Conservation (phyloP, 2,113 vertebrate species). For the Leuciscus idus region DNA sequence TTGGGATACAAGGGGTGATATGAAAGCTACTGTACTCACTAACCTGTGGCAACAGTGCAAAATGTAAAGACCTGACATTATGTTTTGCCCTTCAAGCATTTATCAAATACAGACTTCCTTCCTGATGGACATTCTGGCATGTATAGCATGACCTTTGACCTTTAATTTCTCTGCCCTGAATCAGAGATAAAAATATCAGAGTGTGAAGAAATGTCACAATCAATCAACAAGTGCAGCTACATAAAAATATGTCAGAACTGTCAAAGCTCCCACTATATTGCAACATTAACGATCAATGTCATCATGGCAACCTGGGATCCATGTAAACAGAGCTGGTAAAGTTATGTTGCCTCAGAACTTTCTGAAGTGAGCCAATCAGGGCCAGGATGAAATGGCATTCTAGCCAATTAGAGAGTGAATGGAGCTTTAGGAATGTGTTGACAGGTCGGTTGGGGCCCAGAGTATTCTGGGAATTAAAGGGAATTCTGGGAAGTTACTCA, state of each 20-base stretch:
- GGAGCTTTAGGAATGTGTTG: constrained; percentile 30
- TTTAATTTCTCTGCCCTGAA: not conserved
- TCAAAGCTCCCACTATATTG: not conserved
- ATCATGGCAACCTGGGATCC: not conserved
- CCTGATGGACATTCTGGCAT: not conserved
- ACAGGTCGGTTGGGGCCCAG: not conserved
- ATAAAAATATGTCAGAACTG: not conserved
- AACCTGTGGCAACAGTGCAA: not conserved
- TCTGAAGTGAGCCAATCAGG: not conserved
- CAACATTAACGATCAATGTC: not conserved
- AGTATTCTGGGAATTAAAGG: constrained; percentile 12
- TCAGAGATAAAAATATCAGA: not conserved
- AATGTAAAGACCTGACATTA: not conserved
- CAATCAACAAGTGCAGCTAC: not conserved
- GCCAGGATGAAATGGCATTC: not conserved
- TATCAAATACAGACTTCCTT: not conserved
- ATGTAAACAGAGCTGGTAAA: constrained; percentile 2
- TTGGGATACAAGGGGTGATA: not conserved
- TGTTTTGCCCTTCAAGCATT: not conserved
- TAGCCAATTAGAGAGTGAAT: constrained; percentile 4
- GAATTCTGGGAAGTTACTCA: no score
- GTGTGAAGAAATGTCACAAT: not conserved
- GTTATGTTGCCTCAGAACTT: constrained; percentile 14
- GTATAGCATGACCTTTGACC: not conserved
- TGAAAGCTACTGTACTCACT: not conserved